Base-by-base conservation (phyloP, 2,113 vertebrate genomes). In the Psettodes erumei region DNA sequence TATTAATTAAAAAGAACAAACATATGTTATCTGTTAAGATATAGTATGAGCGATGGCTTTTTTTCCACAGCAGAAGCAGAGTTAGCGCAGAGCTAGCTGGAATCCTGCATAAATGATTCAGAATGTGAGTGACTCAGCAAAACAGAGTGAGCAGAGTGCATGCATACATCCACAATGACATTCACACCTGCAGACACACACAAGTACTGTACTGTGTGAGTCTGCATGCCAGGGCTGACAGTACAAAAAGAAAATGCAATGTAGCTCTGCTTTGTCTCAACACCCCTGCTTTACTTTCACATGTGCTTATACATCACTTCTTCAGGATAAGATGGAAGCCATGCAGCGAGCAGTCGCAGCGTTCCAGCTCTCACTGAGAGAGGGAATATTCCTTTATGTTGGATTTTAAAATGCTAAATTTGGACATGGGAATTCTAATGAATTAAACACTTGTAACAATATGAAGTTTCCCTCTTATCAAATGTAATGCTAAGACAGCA, bases 101-200 rank as follows among this genome's bases (percentile, higher is more conserved):
- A 81, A 54, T 33, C 8, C 18, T 5, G 27, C 12, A 58, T 89
- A 69, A 82, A 91, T 82, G 18, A 81, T 89, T 82, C 40, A 87
- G 40, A 38, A 60, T 47, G 58, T 5, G 48, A 71, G 69, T 91
- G 87, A 91, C 73, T 87, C 81, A 81, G 88, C 83, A 90, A 50
- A 74, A 81, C 12, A 19, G 43, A 68, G 37, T 40, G 63, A 82
- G 12, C 18, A 47, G 15, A 54, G 56, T 33, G 59, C 11, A 42
- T 1, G 19, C 18, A 25, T 54, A 75, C 47, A 61, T 50, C n/a
- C 65, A 43, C 53, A 1, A 33, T 40, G 38, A 45, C n/a, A 38
- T n/a, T n/a, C 1, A 1, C 71, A 68, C 23, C n/a, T 23, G 65
- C 75, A 77, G 9, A 59, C 7, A 48, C 53, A 75, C 38, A 8